Evolutionary conservation across 1,140 invertebrate genomes (phyloP).

Genomic region (Drosophila sp.): DNA sequence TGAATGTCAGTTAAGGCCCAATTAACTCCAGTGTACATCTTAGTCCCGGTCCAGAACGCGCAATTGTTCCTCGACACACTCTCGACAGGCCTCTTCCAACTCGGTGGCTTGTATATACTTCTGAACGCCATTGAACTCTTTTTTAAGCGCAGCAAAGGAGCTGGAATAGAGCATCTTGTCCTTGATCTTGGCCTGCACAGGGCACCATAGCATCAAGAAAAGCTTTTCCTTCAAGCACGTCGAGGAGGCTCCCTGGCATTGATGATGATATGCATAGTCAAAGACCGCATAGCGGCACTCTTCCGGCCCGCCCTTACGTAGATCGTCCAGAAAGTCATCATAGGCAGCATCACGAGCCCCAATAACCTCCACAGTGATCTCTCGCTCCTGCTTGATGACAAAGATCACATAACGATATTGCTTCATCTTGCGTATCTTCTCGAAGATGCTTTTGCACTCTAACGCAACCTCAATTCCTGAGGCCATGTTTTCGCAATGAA

Average conservation of each 20-base stretch:
- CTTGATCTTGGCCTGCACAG: constrained; percentile 46
- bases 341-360: constrained; percentile 41
- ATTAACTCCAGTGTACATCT: not conserved
- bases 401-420: constrained; percentile 61
- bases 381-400: constrained; percentile 34
- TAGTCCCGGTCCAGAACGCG: constrained; percentile 48
- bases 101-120: constrained; percentile 66
- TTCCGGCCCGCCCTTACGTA: constrained; percentile 12
- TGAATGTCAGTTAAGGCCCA: not conserved
- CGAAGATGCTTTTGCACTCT: constrained; percentile 45
- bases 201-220: constrained; percentile 64
- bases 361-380: constrained; percentile 46
- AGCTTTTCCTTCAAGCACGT: constrained; percentile 57
- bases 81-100: constrained; percentile 39
- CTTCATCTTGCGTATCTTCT: constrained; percentile 51
- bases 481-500: constrained; percentile 31
- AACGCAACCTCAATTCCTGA: constrained; percentile 47
- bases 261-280: constrained; percentile 54
- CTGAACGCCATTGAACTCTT: constrained; percentile 45
- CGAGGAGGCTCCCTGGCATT: constrained; percentile 34
- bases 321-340: constrained; percentile 48
- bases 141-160: constrained; percentile 48
- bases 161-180: constrained; percentile 71
- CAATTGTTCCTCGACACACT: constrained; percentile 49
- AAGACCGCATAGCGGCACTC: constrained; percentile 63